Base-by-base conservation (phyloP, 2,113 vertebrate genomes). In the Chroicocephalus ridibundus region DNA sequence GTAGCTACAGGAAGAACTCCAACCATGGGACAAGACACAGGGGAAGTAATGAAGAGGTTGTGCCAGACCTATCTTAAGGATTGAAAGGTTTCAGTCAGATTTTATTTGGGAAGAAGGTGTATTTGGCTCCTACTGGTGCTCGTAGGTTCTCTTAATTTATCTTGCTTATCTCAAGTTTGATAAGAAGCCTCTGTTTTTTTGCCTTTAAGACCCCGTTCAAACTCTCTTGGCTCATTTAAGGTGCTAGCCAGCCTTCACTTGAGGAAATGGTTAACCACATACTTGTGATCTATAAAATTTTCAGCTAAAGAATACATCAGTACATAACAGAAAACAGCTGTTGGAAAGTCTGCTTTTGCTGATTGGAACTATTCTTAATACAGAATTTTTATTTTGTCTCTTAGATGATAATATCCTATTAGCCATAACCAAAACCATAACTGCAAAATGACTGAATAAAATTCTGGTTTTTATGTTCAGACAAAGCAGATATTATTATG, bases 281-380 rank as follows among this genome's bases (percentile, higher is more conserved):
- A 44, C 82, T 96, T 97, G 83, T 94, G 69, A 94, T 96, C 84
- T 86, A 20, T 82, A 55, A 84, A 96, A 95, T 97, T 96, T 96
- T 84, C 78, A 96, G 88, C 55, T 96, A 68, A 95, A 97, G 72
- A 92, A 77, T 88, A 96, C 82, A 93, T 49, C 22, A 91, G 13
- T 57, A 29, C 27, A 10, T 95, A 96, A 97, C 6, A 90, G 75
- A 96, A 96, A 97, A 75, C 61, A 94, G 83, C 61, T 89, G 75
- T 81, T 93, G 54, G 6, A 88, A 94, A 95, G 70, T 69, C 51
- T 46, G 68, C 26, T 92, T 86, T 92, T 95, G 58, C 88, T 77
- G 57, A 44, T 61, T 90, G 38, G 52, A 94, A 32, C 24, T 8
- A 60, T 71, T 97, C 38, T 88, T 95, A 87, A 88, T 15, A 64